A percentile compares a stretch with the other conserved stretches of the same genome.
phyloP scores from a whole-genome alignment of 2,888 invertebrate genomes.

The Neria commutata region DNA sequence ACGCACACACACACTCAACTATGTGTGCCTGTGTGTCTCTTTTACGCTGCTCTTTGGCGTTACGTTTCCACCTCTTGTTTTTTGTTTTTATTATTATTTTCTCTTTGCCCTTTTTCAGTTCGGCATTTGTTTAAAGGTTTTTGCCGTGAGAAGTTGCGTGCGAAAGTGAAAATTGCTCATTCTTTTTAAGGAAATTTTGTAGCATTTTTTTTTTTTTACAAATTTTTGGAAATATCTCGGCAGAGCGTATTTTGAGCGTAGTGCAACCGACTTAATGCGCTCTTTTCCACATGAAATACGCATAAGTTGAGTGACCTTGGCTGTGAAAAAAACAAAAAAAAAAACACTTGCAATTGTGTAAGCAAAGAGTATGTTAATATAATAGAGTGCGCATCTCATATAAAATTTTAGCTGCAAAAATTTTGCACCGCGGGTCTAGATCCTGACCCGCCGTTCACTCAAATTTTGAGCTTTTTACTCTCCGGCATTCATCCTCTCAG shows the following conservation, averaged over 20 bases:
- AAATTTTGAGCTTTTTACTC: too few relatives aligned
- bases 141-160: conserved; percentile 1
- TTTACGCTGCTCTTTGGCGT: too few relatives aligned
- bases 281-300: conserved; percentile 4
- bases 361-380: too few relatives aligned
- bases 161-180: conserved; percentile 6
- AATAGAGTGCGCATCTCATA: too few relatives aligned
- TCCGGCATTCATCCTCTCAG: too few relatives aligned
- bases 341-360: too few relatives aligned
- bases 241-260: neutral
- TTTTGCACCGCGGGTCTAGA: too few relatives aligned
- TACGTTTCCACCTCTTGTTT: neutral
- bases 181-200: neutral
- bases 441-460: too few relatives aligned
- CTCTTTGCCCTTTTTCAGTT: neutral
- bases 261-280: neutral
- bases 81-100: conserved; percentile 3
- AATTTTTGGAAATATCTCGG: too few relatives aligned
- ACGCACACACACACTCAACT: too few relatives aligned
- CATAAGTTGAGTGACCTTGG: conserved; percentile 49
- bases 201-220: neutral
- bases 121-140: conserved; percentile 14
- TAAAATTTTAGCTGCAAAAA: too few relatives aligned
- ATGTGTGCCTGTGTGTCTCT: too few relatives aligned
- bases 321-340: neutral